Percentiles rank a stretch among this genome's conserved stretches.
Evolutionary conservation across 1,140 invertebrate genomes (phyloP).

Genomic region (Zophobas morio): DNA sequence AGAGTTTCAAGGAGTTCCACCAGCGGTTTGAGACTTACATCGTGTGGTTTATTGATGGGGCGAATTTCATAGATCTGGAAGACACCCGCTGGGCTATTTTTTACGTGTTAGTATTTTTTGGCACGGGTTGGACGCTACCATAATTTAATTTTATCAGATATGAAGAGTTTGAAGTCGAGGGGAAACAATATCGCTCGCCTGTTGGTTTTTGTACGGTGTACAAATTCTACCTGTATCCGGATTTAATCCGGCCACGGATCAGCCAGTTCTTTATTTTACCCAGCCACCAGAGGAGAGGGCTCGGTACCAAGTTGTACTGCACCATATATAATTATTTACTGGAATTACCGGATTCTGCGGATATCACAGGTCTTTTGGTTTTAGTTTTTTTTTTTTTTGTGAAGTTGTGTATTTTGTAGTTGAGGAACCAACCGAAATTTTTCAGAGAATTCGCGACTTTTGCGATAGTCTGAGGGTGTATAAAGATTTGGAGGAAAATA

Average conservation of each 20-base stretch:
- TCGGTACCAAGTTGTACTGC: slow-evolving; percentile 78
- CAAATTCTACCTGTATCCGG: slow-evolving; percentile 95
- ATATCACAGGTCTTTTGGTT: slow-evolving; percentile 56
- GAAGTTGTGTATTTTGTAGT: slow-evolving; percentile 52
- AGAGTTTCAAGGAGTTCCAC: slow-evolving; percentile 86
- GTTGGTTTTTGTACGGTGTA: slow-evolving; percentile 94
- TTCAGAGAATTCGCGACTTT: slow-evolving; percentile 60
- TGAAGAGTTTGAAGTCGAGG: slow-evolving; percentile 81
- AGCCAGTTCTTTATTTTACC: slow-evolving; percentile 93
- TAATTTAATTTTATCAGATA: slow-evolving; percentile 73
- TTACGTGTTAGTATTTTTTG: slow-evolving; percentile 80
- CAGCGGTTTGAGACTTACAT: slow-evolving; percentile 91
- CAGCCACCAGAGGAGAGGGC: slow-evolving; percentile 87
- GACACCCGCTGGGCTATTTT: slow-evolving; percentile 95
- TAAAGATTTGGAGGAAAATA: slow-evolving; percentile 41
- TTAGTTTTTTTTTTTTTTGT: too few species aligned
- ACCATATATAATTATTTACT: slow-evolving; percentile 51
- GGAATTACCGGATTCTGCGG: slow-evolving; percentile 48
- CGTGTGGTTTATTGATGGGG: slow-evolving; percentile 96
- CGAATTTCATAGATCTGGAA: slow-evolving; percentile 92
- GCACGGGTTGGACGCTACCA: not conserved
- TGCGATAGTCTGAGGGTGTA: slow-evolving; percentile 54
- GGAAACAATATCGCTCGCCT: slow-evolving; percentile 79
- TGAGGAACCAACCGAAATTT: slow-evolving; percentile 58
- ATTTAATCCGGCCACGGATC: slow-evolving; percentile 87